Percentiles rank a stretch among this genome's conserved stretches.
Evolutionary conservation across 1,140 invertebrate species (phyloP).

Genomic region (Macrobrachium nipponense): DNA sequence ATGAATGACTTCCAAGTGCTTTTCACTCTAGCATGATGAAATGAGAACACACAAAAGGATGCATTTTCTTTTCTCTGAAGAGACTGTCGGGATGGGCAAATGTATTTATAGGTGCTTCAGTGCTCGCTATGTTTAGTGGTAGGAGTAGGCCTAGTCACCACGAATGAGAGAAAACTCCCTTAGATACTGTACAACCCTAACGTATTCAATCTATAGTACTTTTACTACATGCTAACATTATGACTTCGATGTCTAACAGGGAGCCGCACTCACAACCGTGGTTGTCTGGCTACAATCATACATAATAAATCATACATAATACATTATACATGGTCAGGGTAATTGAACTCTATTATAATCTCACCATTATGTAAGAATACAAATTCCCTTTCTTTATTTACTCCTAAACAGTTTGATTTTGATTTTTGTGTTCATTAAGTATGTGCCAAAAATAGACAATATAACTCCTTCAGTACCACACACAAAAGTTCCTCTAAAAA

Average conservation of each 20-base stretch:
- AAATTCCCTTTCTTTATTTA: slow-evolving; percentile 33
- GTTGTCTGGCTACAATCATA: slow-evolving; percentile 33
- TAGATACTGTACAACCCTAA: slow-evolving; percentile 29
- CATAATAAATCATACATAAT: slow-evolving; percentile 40
- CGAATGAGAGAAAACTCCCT: neutral
- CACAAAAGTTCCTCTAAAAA: slow-evolving; percentile 19
- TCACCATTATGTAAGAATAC: slow-evolving; percentile 27
- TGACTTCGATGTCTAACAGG: slow-evolving; percentile 39
- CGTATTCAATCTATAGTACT: slow-evolving; percentile 28
- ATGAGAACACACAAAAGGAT: too few species aligned
- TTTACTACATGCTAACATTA: neutral
- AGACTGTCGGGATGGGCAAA: too few species aligned
- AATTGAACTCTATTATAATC: neutral
- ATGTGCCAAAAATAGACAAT: slow-evolving; percentile 48
- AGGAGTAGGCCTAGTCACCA: neutral
- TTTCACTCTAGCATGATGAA: neutral
- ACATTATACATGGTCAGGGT: slow-evolving; percentile 32
- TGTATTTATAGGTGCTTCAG: too few species aligned
- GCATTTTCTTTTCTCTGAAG: too few species aligned
- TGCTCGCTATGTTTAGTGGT: too few species aligned
- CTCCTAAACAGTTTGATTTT: slow-evolving; percentile 34
- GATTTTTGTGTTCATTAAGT: slow-evolving; percentile 43
- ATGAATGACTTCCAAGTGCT: neutral
- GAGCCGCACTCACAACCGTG: slow-evolving; percentile 14
- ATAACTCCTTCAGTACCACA: slow-evolving; percentile 40